These are phyloP conservation scores for Prostheceraeus crozeri DNA, from an alignment of 2,888 invertebrate species.

Conservation along the genomic window DNA sequence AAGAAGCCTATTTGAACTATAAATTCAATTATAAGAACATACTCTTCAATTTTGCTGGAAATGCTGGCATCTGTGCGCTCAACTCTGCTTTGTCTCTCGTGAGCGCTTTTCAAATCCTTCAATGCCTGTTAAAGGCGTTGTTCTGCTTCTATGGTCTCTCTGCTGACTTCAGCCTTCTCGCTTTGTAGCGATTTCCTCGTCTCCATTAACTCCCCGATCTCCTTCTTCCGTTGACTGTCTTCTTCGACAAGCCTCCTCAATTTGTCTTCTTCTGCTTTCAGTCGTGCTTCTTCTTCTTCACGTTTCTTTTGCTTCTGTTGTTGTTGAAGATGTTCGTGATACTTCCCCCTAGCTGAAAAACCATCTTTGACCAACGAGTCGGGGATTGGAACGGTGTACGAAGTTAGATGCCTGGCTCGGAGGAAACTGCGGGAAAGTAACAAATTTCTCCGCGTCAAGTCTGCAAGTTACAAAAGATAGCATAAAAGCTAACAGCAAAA, in stretches of 20 bases:
- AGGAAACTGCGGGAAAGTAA: neutral
- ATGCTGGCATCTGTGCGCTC: too few species aligned
- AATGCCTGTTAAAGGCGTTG: neutral
- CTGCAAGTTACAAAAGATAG: neutral
- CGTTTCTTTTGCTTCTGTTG: neutral
- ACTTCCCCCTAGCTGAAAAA: neutral
- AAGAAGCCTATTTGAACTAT: too few species aligned
- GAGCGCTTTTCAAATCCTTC: neutral
- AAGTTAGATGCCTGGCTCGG: neutral
- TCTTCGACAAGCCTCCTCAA: neutral
- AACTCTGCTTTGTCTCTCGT: too few species aligned
- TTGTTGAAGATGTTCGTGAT: neutral
- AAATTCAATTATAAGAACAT: too few species aligned
- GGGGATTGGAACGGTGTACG: neutral
- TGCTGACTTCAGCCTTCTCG: neutral
- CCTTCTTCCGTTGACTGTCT: neutral
- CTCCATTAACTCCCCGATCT: neutral
- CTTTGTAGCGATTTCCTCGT: neutral
- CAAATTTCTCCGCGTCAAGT: slow-evolving; percentile 8
- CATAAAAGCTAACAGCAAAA: too few species aligned
- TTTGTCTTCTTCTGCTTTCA: neutral
- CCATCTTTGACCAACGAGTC: neutral
- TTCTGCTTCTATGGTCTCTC: slow-evolving; percentile 1
- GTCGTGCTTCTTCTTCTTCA: neutral
- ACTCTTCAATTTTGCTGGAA: too few species aligned